phyloP scores from a whole-genome alignment of 2,797 vertebrate genomes.

The Rhadinocentrus ornatus region DNA sequence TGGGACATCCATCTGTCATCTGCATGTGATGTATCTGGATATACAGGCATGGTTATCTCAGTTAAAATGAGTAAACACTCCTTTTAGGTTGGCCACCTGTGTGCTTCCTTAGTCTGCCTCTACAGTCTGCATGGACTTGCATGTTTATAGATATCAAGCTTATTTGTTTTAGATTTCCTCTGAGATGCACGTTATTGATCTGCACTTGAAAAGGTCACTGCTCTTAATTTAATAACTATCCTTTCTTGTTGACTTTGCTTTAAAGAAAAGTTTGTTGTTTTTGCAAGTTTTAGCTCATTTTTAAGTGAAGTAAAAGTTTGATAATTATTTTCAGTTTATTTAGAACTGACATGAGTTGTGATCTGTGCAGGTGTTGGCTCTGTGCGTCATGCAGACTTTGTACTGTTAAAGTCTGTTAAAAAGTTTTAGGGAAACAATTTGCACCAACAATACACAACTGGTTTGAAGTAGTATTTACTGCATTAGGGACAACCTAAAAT shows the following conservation, averaged over 20 bases:
- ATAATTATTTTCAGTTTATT: too few species aligned
- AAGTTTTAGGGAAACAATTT: background rate
- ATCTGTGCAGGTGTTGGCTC: background rate
- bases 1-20: conserved; percentile 13
- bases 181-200: conserved; percentile 52
- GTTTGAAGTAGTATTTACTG: too few species aligned
- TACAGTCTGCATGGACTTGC: conserved; percentile 79
- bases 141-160: conserved; percentile 61
- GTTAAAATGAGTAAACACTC: background rate
- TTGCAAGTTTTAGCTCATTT: conserved; percentile 23
- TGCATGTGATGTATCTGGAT: background rate
- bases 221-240: conserved; percentile 32
- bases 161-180: conserved; percentile 31
- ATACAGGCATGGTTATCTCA: background rate
- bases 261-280: conserved; percentile 15
- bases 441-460: too few species aligned
- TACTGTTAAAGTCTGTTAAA: background rate
- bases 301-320: background rate
- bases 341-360: too few species aligned
- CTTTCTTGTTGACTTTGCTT: conserved; percentile 51
- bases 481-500: too few species aligned
- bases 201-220: conserved; percentile 23
- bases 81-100: conserved; percentile 18
- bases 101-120: conserved; percentile 80
- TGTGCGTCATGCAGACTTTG: background rate